Conservation (phyloP, 1,140 invertebrate species). For the Octopus bimaculoides region DNA sequence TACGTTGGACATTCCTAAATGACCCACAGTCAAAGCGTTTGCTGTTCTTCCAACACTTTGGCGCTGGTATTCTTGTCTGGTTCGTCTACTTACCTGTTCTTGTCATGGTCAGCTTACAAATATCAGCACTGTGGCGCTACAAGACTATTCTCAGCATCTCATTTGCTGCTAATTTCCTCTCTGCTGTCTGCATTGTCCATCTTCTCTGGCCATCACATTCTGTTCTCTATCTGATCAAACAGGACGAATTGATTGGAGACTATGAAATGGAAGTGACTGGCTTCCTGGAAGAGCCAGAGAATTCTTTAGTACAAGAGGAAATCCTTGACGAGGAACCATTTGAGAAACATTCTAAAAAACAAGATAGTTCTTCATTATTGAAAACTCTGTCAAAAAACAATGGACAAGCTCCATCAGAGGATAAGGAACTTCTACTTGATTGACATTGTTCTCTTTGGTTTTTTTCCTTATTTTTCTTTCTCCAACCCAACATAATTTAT, state of each 20-base stretch:
- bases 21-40: constrained; percentile 66
- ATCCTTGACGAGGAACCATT: no score
- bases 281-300: neutral
- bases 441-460: no score
- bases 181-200: constrained; percentile 90
- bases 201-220: constrained; percentile 88
- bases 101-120: constrained; percentile 87
- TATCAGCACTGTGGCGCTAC: constrained; percentile 91
- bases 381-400: no score
- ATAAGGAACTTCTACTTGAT: no score
- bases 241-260: constrained; percentile 64
- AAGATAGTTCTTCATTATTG: no score
- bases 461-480: no score
- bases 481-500: no score
- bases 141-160: constrained; percentile 91
- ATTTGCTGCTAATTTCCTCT: constrained; percentile 89
- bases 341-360: no score
- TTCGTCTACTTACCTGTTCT: constrained; percentile 95
- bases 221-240: constrained; percentile 77
- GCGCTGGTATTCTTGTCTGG: constrained; percentile 95
- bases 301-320: no score
- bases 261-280: constrained; percentile 49
- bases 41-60: constrained; percentile 93
- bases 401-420: no score
- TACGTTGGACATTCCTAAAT: constrained; percentile 61